Percentiles rank a stretch among this genome's conserved stretches.
Conservation (phyloP, 2,113 vertebrate species). For the Actinemys pallida region DNA sequence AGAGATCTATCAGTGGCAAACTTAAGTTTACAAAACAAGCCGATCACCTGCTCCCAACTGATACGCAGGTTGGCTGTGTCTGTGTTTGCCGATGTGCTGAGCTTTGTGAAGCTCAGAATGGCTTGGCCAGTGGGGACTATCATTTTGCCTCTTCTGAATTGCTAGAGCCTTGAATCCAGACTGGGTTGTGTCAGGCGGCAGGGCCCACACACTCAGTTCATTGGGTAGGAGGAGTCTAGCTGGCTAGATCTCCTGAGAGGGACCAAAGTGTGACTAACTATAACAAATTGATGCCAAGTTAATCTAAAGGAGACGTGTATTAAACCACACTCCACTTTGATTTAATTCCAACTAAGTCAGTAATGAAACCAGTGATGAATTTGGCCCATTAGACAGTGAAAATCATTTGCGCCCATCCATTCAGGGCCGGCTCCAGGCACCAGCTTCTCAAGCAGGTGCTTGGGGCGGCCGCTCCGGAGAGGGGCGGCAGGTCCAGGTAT, state of each 20-base stretch:
- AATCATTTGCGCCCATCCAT: conserved; percentile 36
- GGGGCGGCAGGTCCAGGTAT: no score
- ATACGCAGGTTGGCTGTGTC: background rate
- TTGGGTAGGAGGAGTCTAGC: background rate
- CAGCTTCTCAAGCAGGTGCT: no score
- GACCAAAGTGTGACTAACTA: background rate
- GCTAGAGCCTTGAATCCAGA: background rate
- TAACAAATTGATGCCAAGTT: background rate
- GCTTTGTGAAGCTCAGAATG: background rate
- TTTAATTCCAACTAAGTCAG: background rate
- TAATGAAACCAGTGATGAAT: background rate
- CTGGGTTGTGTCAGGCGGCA: rapidly evolving
- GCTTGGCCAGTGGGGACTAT: background rate
- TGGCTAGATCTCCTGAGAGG: background rate
- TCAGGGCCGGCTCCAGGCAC: background rate
- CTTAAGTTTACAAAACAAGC: background rate
- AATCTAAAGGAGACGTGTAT: background rate
- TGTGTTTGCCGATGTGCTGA: background rate
- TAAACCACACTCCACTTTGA: background rate
- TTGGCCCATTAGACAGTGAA: background rate
- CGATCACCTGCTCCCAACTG: background rate
- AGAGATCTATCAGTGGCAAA: background rate
- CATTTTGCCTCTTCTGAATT: rapidly evolving
- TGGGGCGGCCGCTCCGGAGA: no score
- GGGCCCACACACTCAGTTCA: background rate